Evolutionary conservation across 2,113 vertebrate genomes (phyloP).

Genomic region (Tamias sibiricus): DNA sequence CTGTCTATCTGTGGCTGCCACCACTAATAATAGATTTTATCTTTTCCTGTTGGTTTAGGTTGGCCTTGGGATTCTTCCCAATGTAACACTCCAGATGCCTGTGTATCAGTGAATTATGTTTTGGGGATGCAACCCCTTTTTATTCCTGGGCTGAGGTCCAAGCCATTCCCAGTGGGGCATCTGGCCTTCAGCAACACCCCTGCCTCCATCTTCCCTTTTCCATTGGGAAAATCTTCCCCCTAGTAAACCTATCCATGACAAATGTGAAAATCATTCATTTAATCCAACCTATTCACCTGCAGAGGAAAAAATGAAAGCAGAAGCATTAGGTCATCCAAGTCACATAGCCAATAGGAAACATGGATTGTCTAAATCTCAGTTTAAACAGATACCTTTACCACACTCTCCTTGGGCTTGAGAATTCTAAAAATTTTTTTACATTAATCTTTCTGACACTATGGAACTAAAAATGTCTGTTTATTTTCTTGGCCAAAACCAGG

Average conservation of each 20-base stretch:
- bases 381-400: background rate
- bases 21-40: background rate
- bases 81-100: background rate
- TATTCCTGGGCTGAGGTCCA: background rate
- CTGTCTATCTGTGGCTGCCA: too few species aligned
- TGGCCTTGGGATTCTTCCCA: background rate
- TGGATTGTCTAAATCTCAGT: background rate
- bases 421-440: background rate
- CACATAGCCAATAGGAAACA: background rate
- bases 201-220: background rate
- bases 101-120: background rate
- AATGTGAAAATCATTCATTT: background rate
- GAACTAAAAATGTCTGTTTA: background rate
- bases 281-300: background rate
- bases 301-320: background rate
- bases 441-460: background rate
- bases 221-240: background rate
- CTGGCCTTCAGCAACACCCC: background rate
- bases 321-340: background rate
- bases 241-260: background rate
- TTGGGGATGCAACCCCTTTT: background rate
- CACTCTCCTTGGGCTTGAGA: background rate
- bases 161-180: background rate
- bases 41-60: slow-evolving; percentile 10
- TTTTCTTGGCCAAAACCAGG: background rate